Evolutionary conservation across 2,888 invertebrate species (phyloP).

Genomic region (Tetheella fluctuosa): DNA sequence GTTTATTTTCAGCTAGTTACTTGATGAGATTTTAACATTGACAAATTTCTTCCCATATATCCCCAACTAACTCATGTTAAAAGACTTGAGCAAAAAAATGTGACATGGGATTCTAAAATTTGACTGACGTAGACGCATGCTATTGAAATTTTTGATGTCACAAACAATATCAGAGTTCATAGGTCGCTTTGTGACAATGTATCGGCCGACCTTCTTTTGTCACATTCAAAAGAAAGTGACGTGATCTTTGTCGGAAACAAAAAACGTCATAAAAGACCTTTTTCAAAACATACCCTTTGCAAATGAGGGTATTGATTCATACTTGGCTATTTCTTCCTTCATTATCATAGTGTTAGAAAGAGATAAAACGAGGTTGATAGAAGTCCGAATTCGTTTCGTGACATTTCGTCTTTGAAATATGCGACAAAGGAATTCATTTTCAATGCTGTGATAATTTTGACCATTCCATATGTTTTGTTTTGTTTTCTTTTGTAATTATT

Average conservation of each 20-base stretch:
- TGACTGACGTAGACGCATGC: conserved; percentile 58
- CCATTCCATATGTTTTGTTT: conserved; percentile 9
- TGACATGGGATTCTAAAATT: conserved; percentile 43
- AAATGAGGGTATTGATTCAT: conserved; percentile 7
- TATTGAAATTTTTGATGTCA: conserved; percentile 32
- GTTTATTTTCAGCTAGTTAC: too few species aligned
- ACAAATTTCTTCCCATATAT: conserved; percentile 11
- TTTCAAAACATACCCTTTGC: conserved; percentile 11
- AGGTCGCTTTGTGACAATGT: conserved; percentile 49
- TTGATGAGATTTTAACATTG: too few species aligned
- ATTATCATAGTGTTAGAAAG: conserved; percentile 3
- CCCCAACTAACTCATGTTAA: conserved; percentile 46
- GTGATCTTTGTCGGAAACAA: conserved; percentile 54
- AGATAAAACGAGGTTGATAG: conserved; percentile 2
- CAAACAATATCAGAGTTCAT: conserved; percentile 51
- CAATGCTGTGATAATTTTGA: conserved; percentile 12
- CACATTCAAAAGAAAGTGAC: conserved; percentile 50
- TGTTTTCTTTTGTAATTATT: background rate
- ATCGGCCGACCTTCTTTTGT: conserved; percentile 37
- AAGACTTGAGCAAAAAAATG: conserved; percentile 48
- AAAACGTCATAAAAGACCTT: conserved; percentile 16
- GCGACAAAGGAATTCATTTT: conserved; percentile 8
- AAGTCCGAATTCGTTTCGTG: conserved; percentile 1
- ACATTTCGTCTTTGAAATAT: background rate
- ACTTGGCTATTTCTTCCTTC: conserved; percentile 1